Base-by-base conservation (phyloP, 2,888 invertebrate species). In the Mimumesa dahlbomi region DNA sequence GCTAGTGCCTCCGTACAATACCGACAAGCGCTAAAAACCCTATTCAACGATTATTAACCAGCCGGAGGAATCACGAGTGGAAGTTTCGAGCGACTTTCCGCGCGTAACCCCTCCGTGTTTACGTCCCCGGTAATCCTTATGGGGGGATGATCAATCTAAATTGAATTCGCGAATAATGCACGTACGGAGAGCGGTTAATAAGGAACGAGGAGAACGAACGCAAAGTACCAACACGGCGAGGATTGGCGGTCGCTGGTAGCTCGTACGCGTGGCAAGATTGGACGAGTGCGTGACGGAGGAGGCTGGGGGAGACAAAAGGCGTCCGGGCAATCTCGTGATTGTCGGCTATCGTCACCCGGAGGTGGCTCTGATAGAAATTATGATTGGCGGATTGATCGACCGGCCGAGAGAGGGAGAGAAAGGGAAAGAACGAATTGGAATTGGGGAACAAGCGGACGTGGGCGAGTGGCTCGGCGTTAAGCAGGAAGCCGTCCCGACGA, bases 401-500 rank as follows among this genome's bases (percentile, higher is more conserved):
- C 61, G 43, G 1, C 19, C 21, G 67, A 73, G 56, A 42, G 62
- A 46, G 46, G 54, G 64, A 63, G 61, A 68, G 56, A 64, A 63
- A 73, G 70, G 75, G 72, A 73, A 72, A 66, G 73, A 64, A 29
- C 63, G 79, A 79, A 67, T 65, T 63, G 52, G 61, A 74, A 74
- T 71, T 77, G 68, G 75, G 75, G 79, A 82, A 80, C 81, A 72
- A 80, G 78, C 81, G 87, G 87, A 85, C 86, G 85, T 85, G 82
- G 75, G 84, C 85, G 87, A 87, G 85, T 85, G 87, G 87, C 83
- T 84, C 84, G 86, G 87, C 87, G 88, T 88, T 88, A 88, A 89
- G 91, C 91, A 90, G 90, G 90, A 90, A 90, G 88, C 90, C 90
- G 91, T 91, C 92, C 91, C 92, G 92, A 91, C 91, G 91, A 88